These are phyloP conservation scores for Collichthys lucidus DNA, from an alignment of 2,113 vertebrate genomes.

Conservation along the genomic window DNA sequence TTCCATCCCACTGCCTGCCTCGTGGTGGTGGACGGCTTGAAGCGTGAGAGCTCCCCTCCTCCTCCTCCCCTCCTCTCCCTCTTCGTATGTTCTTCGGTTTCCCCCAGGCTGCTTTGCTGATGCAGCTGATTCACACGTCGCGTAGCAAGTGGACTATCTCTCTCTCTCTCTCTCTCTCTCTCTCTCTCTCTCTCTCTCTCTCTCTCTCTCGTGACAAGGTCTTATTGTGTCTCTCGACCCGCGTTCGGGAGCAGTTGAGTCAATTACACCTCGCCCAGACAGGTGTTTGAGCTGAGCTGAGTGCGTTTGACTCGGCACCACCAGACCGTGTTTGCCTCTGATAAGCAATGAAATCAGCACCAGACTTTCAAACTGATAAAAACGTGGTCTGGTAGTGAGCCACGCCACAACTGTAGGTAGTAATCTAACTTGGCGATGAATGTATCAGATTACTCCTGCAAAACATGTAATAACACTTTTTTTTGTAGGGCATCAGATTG, in stretches of 20 bases:
- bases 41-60: conserved; percentile 44
- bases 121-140: conserved; percentile 62
- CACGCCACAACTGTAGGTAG: conserved; percentile 41
- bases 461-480: background rate
- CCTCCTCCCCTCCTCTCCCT: no score
- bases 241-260: conserved; percentile 42
- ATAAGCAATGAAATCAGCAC: conserved; percentile 46
- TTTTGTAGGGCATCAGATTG: background rate
- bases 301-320: conserved; percentile 41
- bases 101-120: conserved; percentile 64
- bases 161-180: conserved; percentile 7
- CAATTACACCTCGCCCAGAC: conserved; percentile 54
- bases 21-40: conserved; percentile 55
- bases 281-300: conserved; percentile 62
- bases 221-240: conserved; percentile 45
- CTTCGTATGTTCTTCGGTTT: conserved; percentile 42
- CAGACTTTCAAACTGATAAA: conserved; percentile 44
- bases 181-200: conserved; percentile 11
- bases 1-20: conserved; percentile 69
- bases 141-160: conserved; percentile 31
- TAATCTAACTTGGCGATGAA: conserved; percentile 8
- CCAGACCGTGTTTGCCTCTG: conserved; percentile 54
- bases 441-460: background rate
- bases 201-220: conserved; percentile 50
- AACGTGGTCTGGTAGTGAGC: conserved; percentile 36